Base-by-base conservation (phyloP, 2,113 vertebrate species). In the Poeciliopsis prolifica region DNA sequence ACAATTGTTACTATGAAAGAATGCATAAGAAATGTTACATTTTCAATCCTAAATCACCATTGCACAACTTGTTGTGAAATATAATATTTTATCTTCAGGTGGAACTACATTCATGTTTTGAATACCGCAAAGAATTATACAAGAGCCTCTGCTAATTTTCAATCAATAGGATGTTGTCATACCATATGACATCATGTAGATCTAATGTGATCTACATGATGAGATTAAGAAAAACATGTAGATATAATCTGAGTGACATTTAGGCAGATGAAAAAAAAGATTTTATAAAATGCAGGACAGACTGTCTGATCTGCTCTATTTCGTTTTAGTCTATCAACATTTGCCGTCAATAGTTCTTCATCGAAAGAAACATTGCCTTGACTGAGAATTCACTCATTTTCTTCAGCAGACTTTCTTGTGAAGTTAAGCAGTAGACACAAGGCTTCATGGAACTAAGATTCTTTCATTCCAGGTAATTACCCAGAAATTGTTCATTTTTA, bases 191-290 rank as follows among this genome's bases (percentile, higher is more conserved):
- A 37, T 37, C 35, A 37, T 37, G 10, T 11, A 37, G 35, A 12
- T 37, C 35, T 3, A 37, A 3, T 11, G 0, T 12, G 35, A 37
- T 11, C 10, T 37, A 37, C 10, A 11, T 37, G 10, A 37, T 37
- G 35, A 37, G 10, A 37, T 37, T 37, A 37, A 65, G 60, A 74
- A 78, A 77, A 79, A 5, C 42, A 29, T 65, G 31, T 62, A 58
- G 33, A 83, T 90, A 35, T 84, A 82, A 88, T 88, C 68, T 69
- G n/a, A 84, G 61, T 31, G 33, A 74, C 35, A 35, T 48, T 74
- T 90, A 83, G 77, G 64, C 28, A 48, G 42, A 72, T 64, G 29
- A 65, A 54, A 29, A 84, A 78, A 81, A 78, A 78, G 6, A 68
- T 64, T 86, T 80, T 66, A 80, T 66, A 64, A 80, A 88, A 33